Base-by-base conservation (phyloP, 2,797 vertebrate species). In the Protosalanx chinensis region DNA sequence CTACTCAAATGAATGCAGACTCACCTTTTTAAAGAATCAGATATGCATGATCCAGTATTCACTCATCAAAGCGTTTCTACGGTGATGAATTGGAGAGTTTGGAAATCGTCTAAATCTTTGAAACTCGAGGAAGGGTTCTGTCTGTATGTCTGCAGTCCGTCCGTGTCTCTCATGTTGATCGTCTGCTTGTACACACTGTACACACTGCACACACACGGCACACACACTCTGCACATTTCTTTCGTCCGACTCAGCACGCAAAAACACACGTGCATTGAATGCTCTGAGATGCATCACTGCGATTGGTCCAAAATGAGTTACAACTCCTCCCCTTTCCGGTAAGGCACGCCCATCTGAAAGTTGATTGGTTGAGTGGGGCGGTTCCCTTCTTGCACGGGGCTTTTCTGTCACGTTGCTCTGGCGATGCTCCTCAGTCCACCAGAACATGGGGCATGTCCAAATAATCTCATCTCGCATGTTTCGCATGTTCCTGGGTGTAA, bases 371-470 rank as follows among this genome's bases (percentile, higher is more conserved):
- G 37, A 74, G 71, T 66, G 5, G 35, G 73, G 56, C 35, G 37
- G 46, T 51, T 65, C 29, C 69, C 64, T 35, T 27, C 23, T 5
- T 5, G 32, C 18, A 64, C 20, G 3, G 13, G 37, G 49, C 53
- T 75, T 5, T 5, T 2, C 37, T 35, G 68, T 82, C 80, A 82
- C 80, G 80, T 82, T 79, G 80, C 30, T 27, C 62, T 29, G 32
- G 62, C 72, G n/a, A n/a, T 70, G 70, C 18, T 67, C 53, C 29
- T 41, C 10, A n/a, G 2, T 16, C 30, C 29, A 6, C 4, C 3
- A 56, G 18, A 20, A 23, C 30, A 58, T 37, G 33, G 49, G 53
- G 18, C 7, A 57, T 30, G 51, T 67, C 49, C 16, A 15, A 53
- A n/a, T 18, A 7, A 13, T 16, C 29, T 56, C 10, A 32, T 32